phyloP scores from a whole-genome alignment of 2,888 invertebrate genomes.

The Tenthredo notha region DNA sequence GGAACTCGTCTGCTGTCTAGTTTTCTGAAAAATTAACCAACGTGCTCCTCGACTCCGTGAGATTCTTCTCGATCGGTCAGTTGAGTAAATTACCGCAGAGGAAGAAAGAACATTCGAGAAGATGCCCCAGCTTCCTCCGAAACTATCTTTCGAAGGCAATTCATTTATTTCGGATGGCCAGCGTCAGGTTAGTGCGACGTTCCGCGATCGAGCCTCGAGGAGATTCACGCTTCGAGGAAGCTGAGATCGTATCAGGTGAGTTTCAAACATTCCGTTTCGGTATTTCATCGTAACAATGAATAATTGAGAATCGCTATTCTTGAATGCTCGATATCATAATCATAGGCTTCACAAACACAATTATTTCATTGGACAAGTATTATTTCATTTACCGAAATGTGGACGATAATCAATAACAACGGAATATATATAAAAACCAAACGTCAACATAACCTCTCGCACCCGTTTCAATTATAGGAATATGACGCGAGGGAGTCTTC shows the following conservation, averaged over 20 bases:
- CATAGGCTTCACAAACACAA: too few species aligned
- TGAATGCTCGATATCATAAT: background rate
- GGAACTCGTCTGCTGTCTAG: background rate
- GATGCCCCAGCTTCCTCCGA: background rate
- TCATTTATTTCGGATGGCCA: background rate
- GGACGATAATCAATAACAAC: too few species aligned
- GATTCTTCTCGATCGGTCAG: too few species aligned
- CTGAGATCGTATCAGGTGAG: constrained; percentile 86
- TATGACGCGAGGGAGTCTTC: background rate
- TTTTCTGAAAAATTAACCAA: background rate
- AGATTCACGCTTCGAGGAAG: constrained; percentile 91
- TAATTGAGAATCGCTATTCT: background rate
- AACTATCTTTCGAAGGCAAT: background rate
- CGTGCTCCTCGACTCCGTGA: background rate
- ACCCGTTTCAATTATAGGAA: background rate
- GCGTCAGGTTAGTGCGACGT: background rate
- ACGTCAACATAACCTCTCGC: background rate
- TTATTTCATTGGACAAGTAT: too few species aligned
- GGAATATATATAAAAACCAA: too few species aligned
- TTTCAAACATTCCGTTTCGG: constrained; percentile 32
- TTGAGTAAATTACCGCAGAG: background rate
- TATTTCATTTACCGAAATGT: too few species aligned
- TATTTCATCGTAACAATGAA: background rate
- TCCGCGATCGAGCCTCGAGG: constrained; percentile 65
- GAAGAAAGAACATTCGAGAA: background rate